Conservation (phyloP, 2,888 invertebrate species). For the Villa cingulata region DNA sequence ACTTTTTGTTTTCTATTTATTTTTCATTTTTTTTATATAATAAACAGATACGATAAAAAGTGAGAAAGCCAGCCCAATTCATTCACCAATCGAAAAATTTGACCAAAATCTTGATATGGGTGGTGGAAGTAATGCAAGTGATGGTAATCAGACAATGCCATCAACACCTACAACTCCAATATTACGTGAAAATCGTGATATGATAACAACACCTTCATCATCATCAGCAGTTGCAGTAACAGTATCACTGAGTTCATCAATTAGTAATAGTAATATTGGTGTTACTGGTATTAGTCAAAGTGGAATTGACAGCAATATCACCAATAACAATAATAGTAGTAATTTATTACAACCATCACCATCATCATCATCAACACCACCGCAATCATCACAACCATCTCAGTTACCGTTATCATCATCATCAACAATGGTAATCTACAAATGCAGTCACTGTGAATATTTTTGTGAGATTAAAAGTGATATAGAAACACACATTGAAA, state of each 20-base stretch:
- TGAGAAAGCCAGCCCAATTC: constrained; percentile 13
- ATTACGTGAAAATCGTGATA: constrained; percentile 4
- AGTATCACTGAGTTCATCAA: neutral
- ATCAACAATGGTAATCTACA: constrained; percentile 23
- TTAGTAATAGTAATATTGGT: no score
- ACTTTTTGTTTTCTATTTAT: no score
- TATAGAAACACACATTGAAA: constrained; percentile 26
- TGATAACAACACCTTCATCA: constrained; percentile 38
- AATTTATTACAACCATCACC: constrained; percentile 30
- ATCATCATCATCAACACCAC: constrained; percentile 23
- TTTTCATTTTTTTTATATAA: neutral
- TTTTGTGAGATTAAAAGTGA: constrained; percentile 30
- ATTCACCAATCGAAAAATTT: constrained; percentile 22
- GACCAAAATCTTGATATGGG: constrained; percentile 41
- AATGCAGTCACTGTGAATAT: constrained; percentile 34
- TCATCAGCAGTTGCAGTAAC: constrained; percentile 13
- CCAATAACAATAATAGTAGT: constrained; percentile 6
- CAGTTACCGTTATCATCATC: neutral
- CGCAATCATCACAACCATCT: constrained; percentile 1
- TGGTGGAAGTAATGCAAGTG: neutral
- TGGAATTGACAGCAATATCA: constrained; percentile 10
- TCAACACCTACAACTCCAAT: constrained; percentile 5
- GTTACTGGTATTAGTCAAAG: neutral
- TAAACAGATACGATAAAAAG: constrained; percentile 12
- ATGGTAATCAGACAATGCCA: neutral